Conservation (phyloP, 2,113 vertebrate genomes). For the Stomatorhinus ivindoensis region DNA sequence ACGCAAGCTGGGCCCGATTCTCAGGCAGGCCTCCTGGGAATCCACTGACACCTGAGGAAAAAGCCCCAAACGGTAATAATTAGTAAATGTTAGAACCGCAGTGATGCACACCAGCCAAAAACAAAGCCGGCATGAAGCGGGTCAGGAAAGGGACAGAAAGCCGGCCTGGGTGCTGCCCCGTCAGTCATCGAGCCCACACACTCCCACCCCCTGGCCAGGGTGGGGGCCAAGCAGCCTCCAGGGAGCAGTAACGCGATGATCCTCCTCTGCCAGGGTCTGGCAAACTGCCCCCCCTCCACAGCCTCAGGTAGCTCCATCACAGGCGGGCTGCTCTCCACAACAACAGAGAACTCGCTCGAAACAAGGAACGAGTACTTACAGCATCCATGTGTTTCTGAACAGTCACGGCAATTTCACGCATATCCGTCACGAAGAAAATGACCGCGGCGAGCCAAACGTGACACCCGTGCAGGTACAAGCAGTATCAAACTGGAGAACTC, state of each 20-base stretch:
- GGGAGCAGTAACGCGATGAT: neutral
- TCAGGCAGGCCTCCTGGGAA: neutral
- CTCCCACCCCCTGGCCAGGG: neutral
- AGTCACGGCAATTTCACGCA: neutral
- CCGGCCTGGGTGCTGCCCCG: neutral
- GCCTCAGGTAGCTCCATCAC: neutral
- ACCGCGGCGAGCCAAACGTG: neutral
- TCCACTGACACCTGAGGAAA: neutral
- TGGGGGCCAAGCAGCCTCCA: neutral
- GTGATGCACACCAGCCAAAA: neutral
- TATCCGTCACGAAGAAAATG: neutral
- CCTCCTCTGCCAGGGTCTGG: neutral
- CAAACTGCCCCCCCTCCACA: neutral
- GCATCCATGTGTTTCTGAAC: neutral
- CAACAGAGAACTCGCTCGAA: neutral
- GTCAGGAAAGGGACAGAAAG: neutral
- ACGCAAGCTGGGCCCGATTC: neutral
- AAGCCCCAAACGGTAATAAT: neutral
- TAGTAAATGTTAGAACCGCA: neutral
- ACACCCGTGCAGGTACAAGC: neutral
- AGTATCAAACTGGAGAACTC: neutral
- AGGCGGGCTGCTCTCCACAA: neutral
- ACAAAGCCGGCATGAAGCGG: neutral
- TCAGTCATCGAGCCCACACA: neutral
- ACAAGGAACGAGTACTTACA: neutral